Base-by-base conservation (phyloP, 2,113 vertebrate genomes). In the Periophthalmus modestus region DNA sequence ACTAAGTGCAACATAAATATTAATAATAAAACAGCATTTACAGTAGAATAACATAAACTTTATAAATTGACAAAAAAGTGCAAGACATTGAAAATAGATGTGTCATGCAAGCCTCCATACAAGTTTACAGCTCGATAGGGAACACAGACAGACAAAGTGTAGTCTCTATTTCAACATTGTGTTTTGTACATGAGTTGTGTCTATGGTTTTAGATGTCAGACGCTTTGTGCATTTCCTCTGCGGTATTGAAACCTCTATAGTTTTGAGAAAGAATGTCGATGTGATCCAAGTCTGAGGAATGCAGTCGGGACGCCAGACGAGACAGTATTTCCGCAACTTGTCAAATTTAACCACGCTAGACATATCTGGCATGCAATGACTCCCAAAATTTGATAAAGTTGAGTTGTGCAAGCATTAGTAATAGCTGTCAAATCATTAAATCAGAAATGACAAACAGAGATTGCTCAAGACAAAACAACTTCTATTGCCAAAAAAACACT, bases 271-370 rank as follows among this genome's bases (percentile, higher is more conserved):
- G 70, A 84, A 69, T 19, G 23, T 72, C 77, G 77, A 5, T 9
- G 10, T 74, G 71, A 74, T 79, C 79, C 72, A 78, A 66, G 72
- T 76, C 34, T 71, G 67, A 83, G 86, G 82, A 89, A 91, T 90
- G 89, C 4, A 69, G 90, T 91, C 62, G 36, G 73, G 78, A 85
- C 33, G 68, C 81, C 66, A 88, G 91, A 89, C 87, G 28, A 90
- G 89, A 93, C 85, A 14, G 79, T 77, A 80, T 91, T 91, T 92
- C 88, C 82, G 73, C 82, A 34, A 78, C 71, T 74, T 74, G 71
- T 68, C 50, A 81, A 85, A 65, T 74, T 80, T 72, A 69, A 75
- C 77, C 78, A 83, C 77, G 74, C 73, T 18, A 58, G 50, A 39
- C 59, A 34, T 33, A 18, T 34, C 28, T 62, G 5, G 24, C 59